Percentiles rank a stretch among this genome's conserved stretches.
Conservation (phyloP, 1,140 invertebrate species). For the Drosophila bocqueti region DNA sequence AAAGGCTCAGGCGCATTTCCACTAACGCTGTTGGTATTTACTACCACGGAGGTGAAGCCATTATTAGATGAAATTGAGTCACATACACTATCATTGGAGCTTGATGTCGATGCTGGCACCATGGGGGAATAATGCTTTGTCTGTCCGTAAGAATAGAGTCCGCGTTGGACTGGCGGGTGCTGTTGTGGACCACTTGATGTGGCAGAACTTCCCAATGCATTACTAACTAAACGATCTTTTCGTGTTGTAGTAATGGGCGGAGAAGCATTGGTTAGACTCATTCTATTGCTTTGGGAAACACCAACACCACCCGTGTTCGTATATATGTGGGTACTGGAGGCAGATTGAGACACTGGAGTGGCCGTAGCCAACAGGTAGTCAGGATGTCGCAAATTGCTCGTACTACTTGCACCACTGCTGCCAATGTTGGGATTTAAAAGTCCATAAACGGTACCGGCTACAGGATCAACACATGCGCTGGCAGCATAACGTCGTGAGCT, state of each 20-base stretch:
- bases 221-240: conserved; percentile 64
- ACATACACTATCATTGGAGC: conserved; percentile 91
- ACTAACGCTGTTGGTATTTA: conserved; percentile 40
- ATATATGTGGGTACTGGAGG: conserved; percentile 66
- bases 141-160: conserved; percentile 69
- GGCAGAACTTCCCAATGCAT: conserved; percentile 22
- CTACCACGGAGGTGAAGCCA: conserved; percentile 53
- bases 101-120: conserved; percentile 86
- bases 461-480: conserved; percentile 40
- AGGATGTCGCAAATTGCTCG: conserved; percentile 63
- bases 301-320: conserved; percentile 42
- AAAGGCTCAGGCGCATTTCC: conserved; percentile 52
- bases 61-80: conserved; percentile 86
- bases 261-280: conserved; percentile 73
- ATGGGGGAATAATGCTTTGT: conserved; percentile 75
- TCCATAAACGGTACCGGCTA: conserved; percentile 64
- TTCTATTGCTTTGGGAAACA: conserved; percentile 46
- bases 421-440: conserved; percentile 58
- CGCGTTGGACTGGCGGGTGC: conserved; percentile 75
- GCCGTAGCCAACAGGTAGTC: conserved; percentile 75
- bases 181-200: conserved; percentile 60
- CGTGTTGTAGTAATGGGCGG: conserved; percentile 72
- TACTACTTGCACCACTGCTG: conserved; percentile 57
- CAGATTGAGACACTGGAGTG: conserved; percentile 72
- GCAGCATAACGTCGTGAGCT: conserved; percentile 41